Base-by-base conservation (phyloP, 2,888 invertebrate species). In the Drosophila kokeensis region DNA sequence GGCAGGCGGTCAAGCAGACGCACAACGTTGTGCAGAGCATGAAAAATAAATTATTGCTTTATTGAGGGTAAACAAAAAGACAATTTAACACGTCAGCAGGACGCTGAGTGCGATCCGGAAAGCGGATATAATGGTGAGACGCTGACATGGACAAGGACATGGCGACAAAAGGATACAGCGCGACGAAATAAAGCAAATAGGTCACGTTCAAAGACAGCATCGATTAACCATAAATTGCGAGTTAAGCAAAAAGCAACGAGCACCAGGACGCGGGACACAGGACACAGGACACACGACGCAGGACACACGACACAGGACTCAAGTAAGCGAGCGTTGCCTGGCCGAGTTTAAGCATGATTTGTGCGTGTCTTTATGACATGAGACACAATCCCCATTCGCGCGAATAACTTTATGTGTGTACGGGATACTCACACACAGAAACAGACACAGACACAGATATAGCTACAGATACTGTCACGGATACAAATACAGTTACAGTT, bases 181-280 rank as follows among this genome's bases (percentile, higher is more conserved):
- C 70, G 65, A 73, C 72, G 69, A 86, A 89, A 87, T 87, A 87
- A 87, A 86, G 85, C 89, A 87, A 91, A 90, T 90, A 85, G 91
- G 91, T 91, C 90, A 90, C 90, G 90, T 91, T 90, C 88, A 82
- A 79, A 78, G 83, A 84, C 85, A 89, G 89, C 91, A 91, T 90
- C 91, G 90, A 91, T 91, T 91, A 89, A 88, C 90, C 91, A 90
- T 91, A 90, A 90, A 90, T 90, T 90, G 90, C 90, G 83, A 90
- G 91, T 90, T 89, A 89, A 91, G 91, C 90, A 87, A 85, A 90
- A 90, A 85, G 86, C 79, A 81, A 76, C 76, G 74, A 77, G 72
- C 69, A 62, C 58, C 66, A 69, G 69, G 18, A 34, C 54, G 58
- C 73, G 63, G 69, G 45, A 60, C 63, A 55, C 52, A 54, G 52